These are phyloP conservation scores for Eurois occulta DNA, from an alignment of 2,888 invertebrate species.

Conservation along the genomic window DNA sequence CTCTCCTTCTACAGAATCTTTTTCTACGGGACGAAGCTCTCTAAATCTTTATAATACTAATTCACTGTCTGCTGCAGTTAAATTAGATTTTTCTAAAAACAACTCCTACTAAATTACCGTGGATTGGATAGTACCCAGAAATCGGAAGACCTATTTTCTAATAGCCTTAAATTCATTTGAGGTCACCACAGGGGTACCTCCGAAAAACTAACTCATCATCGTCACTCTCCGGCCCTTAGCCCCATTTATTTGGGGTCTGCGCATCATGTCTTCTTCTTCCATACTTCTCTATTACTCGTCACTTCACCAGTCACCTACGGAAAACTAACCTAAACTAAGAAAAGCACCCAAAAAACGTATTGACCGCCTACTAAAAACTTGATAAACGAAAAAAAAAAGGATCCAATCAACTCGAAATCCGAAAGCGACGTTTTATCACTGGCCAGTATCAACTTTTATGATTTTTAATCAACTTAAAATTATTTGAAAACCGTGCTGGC, in stretches of 20 bases:
- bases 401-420: constrained; percentile 58
- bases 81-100: not conserved
- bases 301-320: too few species aligned
- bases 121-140: not conserved
- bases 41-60: not conserved
- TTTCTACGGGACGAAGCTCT: not conserved
- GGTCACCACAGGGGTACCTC: too few species aligned
- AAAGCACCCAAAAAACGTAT: constrained; percentile 12
- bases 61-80: not conserved
- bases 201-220: not conserved
- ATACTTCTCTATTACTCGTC: not conserved
- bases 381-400: constrained; percentile 31
- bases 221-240: not conserved
- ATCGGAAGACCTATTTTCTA: not conserved
- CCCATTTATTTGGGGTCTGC: not conserved
- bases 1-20: not conserved
- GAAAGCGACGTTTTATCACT: constrained; percentile 60
- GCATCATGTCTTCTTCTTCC: not conserved
- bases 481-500: constrained; percentile 61
- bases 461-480: constrained; percentile 69
- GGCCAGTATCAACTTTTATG: constrained; percentile 66
- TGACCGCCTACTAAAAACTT: constrained; percentile 16
- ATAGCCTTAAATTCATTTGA: too few species aligned
- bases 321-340: not conserved
- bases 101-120: not conserved